Evolutionary conservation across 2,113 vertebrate genomes (phyloP).

Genomic region (Felis chaus): DNA sequence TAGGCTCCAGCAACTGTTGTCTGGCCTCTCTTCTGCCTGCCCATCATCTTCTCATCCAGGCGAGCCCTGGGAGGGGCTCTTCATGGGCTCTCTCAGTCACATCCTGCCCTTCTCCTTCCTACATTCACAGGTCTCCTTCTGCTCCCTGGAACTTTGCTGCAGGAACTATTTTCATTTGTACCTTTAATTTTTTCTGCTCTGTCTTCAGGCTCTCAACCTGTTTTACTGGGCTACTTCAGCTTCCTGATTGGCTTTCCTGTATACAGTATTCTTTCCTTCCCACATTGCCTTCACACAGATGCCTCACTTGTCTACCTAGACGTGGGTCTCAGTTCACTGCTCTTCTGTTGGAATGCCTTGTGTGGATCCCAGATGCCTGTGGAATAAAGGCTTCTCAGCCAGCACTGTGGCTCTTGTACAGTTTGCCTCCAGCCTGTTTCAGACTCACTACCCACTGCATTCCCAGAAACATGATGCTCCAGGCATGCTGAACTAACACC

Average conservation of each 20-base stretch:
- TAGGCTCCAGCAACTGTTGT: background rate
- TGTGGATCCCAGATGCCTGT: background rate
- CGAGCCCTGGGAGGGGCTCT: background rate
- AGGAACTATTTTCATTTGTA: background rate
- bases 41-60: background rate
- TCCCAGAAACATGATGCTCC: background rate
- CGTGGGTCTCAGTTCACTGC: background rate
- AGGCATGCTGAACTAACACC: too few species aligned
- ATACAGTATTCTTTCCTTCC: background rate
- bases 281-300: background rate
- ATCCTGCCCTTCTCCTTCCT: background rate
- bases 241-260: background rate
- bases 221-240: background rate
- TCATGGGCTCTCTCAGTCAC: background rate
- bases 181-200: background rate
- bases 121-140: background rate
- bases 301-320: background rate
- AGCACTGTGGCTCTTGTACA: background rate
- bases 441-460: background rate
- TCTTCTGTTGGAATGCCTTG: background rate
- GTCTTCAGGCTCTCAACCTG: background rate
- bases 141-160: background rate
- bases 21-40: background rate
- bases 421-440: background rate
- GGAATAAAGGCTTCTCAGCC: background rate